phyloP scores from a whole-genome alignment of 2,797 vertebrate genomes.

The Sparus aurata region DNA sequence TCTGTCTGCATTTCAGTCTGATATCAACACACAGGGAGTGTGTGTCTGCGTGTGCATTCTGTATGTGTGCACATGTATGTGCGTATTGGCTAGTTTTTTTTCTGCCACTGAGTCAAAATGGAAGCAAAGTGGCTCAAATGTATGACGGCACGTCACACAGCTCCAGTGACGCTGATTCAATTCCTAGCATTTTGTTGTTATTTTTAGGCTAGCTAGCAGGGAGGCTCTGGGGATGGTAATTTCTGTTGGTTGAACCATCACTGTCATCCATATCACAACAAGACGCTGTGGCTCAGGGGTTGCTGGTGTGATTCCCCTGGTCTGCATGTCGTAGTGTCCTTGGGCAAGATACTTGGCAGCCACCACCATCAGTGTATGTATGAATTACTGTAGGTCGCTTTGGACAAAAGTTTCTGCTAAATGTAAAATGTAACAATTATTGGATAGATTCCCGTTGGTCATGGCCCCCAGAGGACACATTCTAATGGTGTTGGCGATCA shows the following conservation, averaged over 20 bases:
- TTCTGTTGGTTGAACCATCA: neutral
- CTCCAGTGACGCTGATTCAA: constrained; percentile 28
- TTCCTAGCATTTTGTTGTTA: neutral
- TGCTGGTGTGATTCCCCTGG: too few species aligned
- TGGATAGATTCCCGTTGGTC: neutral
- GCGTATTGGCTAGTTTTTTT: neutral
- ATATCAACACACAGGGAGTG: constrained; percentile 44
- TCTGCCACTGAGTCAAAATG: constrained; percentile 45
- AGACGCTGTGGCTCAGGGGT: too few species aligned
- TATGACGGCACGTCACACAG: constrained; percentile 13
- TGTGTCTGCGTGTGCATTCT: constrained; percentile 16
- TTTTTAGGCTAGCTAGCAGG: neutral
- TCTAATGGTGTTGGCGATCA: neutral
- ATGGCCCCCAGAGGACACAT: neutral
- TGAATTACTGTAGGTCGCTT: too few species aligned
- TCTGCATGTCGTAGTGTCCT: too few species aligned
- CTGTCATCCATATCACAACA: neutral
- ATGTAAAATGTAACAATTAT: neutral
- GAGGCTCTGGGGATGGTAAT: neutral
- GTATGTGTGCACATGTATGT: constrained; percentile 17
- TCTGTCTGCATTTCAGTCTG: constrained; percentile 51
- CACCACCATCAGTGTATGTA: too few species aligned
- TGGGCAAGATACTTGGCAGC: too few species aligned
- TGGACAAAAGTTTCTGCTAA: too few species aligned
- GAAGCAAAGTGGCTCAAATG: constrained; percentile 43